Percentiles rank a stretch among this genome's conserved stretches.
phyloP scores from a whole-genome alignment of 2,797 vertebrate species.

The Propithecus deckenii region DNA sequence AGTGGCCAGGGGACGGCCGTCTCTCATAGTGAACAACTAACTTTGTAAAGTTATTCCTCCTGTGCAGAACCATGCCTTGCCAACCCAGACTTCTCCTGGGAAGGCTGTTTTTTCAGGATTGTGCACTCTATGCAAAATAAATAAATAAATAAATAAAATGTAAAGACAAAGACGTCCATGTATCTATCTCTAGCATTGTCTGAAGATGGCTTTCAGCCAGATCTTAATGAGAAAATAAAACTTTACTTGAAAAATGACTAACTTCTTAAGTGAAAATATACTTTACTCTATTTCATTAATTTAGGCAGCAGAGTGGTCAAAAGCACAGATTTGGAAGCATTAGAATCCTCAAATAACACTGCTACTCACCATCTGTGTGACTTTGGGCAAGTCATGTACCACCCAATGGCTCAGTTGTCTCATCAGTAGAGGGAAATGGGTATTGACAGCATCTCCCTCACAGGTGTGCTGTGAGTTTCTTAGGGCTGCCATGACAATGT shows the following conservation, averaged over 20 bases:
- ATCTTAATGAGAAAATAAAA: not conserved
- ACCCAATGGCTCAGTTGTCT: not conserved
- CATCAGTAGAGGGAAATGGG: not conserved
- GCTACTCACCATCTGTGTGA: not conserved
- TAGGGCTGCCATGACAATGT: not conserved
- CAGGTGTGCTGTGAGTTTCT: rapidly evolving
- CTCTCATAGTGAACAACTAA: not conserved
- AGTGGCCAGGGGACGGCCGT: not conserved
- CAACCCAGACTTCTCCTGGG: not conserved
- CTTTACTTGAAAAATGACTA: not conserved
- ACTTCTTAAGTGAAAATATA: not conserved
- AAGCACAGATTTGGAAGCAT: no score
- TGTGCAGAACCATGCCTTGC: not conserved
- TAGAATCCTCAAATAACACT: not conserved
- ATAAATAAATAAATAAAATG: not conserved
- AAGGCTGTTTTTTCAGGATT: not conserved
- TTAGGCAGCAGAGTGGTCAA: not conserved
- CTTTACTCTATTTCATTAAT: not conserved
- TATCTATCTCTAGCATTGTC: not conserved
- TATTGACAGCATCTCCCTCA: not conserved
- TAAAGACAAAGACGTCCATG: not conserved
- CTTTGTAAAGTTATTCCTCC: no score
- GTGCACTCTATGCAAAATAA: not conserved
- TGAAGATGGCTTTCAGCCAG: not conserved
- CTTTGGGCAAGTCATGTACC: not conserved